These are phyloP conservation scores for Lethenteron camtschaticum DNA, from an alignment of 2,113 vertebrate species.

Conservation along the genomic window DNA sequence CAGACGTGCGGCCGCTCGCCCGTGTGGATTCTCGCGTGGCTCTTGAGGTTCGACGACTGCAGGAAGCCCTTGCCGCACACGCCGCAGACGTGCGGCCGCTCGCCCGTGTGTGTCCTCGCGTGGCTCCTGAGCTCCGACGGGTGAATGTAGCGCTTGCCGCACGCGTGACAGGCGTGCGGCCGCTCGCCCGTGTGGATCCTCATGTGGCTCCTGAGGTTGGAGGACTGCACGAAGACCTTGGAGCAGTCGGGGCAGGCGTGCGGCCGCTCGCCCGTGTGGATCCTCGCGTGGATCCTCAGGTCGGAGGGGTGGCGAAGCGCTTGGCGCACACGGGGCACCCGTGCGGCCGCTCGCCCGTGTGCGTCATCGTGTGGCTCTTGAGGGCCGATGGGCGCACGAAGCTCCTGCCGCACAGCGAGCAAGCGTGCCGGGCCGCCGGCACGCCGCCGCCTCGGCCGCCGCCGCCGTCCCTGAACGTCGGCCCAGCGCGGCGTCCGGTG, in stretches of 20 bases:
- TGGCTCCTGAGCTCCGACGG: not conserved
- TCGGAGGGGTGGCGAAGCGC: not conserved
- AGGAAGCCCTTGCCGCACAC: conserved; percentile 2
- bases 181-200: not conserved
- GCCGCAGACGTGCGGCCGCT: conserved; percentile 5
- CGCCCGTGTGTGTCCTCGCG: conserved; percentile 1
- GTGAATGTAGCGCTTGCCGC: not conserved
- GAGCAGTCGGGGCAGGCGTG: conserved; percentile 38
- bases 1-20: conserved; percentile 1
- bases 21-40: not conserved
- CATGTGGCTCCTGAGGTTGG: not conserved
- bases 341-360: conserved; percentile 3
- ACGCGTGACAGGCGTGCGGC: not conserved
- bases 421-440: not conserved
- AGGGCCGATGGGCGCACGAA: not conserved
- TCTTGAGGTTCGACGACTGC: conserved; percentile 1
- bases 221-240: not conserved
- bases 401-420: not conserved
- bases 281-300: not conserved
- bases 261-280: conserved; percentile 23
- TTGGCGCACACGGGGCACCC: conserved; percentile 1
- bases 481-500: too few relatives aligned
- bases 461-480: too few relatives aligned
- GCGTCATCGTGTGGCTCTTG: not conserved
- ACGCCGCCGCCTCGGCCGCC: too few relatives aligned